Base-by-base conservation (phyloP, 2,797 vertebrate species). In the Clarias fuscus region DNA sequence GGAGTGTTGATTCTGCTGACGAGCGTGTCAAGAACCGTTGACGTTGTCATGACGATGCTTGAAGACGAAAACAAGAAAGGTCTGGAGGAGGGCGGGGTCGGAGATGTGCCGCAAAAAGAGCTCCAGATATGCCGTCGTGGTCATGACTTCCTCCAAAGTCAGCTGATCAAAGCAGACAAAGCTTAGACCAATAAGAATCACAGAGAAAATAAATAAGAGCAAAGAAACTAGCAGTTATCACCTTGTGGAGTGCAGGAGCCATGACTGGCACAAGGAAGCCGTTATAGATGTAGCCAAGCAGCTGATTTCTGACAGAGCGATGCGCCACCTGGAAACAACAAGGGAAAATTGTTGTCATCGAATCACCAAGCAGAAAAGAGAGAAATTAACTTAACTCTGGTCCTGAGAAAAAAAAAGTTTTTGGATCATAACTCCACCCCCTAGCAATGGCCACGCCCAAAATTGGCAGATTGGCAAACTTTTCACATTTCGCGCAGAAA, bases 191-290 rank as follows among this genome's bases (percentile, higher is more conserved):
- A 70, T 73, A 24, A 62, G 79, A 61, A n/a, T 20, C n/a, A 73
- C 53, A 67, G 7, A 4, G 22, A 67, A 82, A 65, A 22, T 30
- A 53, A 53, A 48, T 18, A 43, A n/a, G 7, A 0, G 1, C 24
- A 30, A 13, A 18, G 43, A 18, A 56, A 33, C 17, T 22, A 22
- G 10, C 43, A 56, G 5, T 82, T 53, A 22, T 65, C 24, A 99
- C 98, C 98, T 99, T 99, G 90, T 99, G 97, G 33, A 99, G 96
- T 0, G 98, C 98, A 61, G 98, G 98, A 91, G 98, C 98, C 93
- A 99, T 89, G 6, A 99, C 98, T 0, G 98, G 98, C 27, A 99
- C 96, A 65, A 99, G 92, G 94, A 99, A 99, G 48, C 98, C 98
- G 56, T 99, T 97, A 91, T 99, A 97, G 93, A 99, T 98, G 92